phyloP scores from a whole-genome alignment of 53 echinoderm and acorn worm species.

The Stichopus horrens region DNA sequence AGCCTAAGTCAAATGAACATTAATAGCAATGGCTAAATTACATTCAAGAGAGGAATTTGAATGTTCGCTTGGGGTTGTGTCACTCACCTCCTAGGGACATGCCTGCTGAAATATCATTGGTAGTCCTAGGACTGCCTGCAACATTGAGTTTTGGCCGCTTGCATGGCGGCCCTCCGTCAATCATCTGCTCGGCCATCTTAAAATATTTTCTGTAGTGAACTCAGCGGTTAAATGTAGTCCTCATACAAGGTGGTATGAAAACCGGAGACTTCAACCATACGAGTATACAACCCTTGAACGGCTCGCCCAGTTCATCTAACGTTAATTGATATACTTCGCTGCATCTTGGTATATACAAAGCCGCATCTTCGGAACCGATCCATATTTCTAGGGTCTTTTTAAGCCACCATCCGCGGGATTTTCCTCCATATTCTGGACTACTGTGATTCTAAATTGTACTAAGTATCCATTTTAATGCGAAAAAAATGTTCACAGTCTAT shows the following conservation, averaged over 20 bases:
- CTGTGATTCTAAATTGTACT: background rate
- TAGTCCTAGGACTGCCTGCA: constrained; percentile 2
- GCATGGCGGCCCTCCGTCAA: constrained; percentile 88
- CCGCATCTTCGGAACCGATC: constrained; percentile 43
- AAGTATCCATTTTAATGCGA: constrained; percentile 52
- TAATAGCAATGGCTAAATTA: background rate
- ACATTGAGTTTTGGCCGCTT: constrained; percentile 86
- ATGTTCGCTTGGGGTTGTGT: background rate
- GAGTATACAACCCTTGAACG: constrained; percentile 29
- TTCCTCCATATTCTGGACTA: constrained; percentile 37
- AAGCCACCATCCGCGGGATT: constrained; percentile 16
- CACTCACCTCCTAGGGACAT: constrained; percentile 20
- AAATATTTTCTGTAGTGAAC: constrained; percentile 46
- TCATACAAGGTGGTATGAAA: constrained; percentile 22
- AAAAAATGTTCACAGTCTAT: constrained; percentile 61
- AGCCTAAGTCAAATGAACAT: background rate
- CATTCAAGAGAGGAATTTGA: background rate
- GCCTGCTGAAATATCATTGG: constrained; percentile 37
- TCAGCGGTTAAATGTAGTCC: constrained; percentile 46
- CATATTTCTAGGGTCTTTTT: constrained; percentile 40
- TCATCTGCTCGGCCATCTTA: constrained; percentile 91
- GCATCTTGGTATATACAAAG: constrained; percentile 52
- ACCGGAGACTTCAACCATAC: constrained; percentile 47
- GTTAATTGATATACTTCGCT: constrained; percentile 48
- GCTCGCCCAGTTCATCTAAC: constrained; percentile 46